A percentile compares a stretch with the other conserved stretches of the same genome.
Evolutionary conservation across 2,113 vertebrate species (phyloP).

Genomic region (Channa argus): DNA sequence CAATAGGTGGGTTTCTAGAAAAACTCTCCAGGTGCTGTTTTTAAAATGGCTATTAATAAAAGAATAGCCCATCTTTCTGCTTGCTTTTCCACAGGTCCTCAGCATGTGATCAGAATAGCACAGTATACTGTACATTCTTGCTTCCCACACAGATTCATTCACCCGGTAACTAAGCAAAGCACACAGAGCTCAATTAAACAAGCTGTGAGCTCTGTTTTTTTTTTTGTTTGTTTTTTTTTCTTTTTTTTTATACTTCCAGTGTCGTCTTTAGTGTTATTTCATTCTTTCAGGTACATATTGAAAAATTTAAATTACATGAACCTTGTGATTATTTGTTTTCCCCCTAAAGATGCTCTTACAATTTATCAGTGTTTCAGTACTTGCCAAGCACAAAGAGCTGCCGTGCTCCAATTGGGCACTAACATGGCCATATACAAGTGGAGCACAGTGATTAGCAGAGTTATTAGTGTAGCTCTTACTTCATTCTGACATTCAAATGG

Average conservation of each 20-base stretch:
- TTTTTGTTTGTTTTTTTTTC: too few species aligned
- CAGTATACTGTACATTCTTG: slow-evolving; percentile 19
- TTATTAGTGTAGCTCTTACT: slow-evolving; percentile 54
- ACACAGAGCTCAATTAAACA: slow-evolving; percentile 18
- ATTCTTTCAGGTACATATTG: slow-evolving; percentile 1
- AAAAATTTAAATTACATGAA: slow-evolving; percentile 18
- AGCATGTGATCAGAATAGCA: neutral
- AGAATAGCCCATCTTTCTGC: neutral
- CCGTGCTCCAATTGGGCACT: slow-evolving; percentile 26
- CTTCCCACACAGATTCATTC: slow-evolving; percentile 33
- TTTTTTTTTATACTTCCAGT: slow-evolving; percentile 2
- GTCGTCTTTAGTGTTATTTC: neutral
- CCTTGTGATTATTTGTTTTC: neutral
- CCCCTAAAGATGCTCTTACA: neutral
- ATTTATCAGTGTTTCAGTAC: slow-evolving; percentile 19
- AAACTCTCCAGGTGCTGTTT: neutral
- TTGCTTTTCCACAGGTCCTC: slow-evolving; percentile 9
- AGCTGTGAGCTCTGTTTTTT: neutral
- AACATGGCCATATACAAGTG: slow-evolving; percentile 36
- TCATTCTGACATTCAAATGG: slow-evolving; percentile 55
- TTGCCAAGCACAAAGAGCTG: slow-evolving; percentile 42
- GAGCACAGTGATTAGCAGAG: slow-evolving; percentile 65
- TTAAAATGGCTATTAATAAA: slow-evolving; percentile 6
- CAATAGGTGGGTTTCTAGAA: neutral
- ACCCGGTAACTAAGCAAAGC: slow-evolving; percentile 15